Conservation (phyloP, 2,888 invertebrate species). For the Apamea crenata region DNA sequence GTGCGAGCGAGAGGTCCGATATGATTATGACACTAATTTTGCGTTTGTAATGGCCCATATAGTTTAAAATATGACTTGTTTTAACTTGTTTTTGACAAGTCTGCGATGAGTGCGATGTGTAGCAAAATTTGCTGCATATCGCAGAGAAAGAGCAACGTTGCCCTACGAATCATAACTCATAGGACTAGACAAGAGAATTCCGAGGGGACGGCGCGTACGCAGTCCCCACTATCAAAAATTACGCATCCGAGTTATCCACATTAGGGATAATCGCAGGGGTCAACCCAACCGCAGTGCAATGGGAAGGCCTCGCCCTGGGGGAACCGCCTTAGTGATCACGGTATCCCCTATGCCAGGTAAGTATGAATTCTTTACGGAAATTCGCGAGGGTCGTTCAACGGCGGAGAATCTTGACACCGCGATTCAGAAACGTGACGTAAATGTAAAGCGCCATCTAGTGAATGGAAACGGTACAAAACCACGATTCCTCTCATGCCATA, state of each 20-base stretch:
- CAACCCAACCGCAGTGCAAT: neutral
- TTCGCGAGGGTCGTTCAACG: neutral
- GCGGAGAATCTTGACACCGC: conserved; percentile 6
- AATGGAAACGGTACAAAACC: neutral
- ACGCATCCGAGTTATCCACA: conserved; percentile 14
- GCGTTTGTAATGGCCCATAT: too few relatives aligned
- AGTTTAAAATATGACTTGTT: too few relatives aligned
- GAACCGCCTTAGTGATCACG: too few relatives aligned
- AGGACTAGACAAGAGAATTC: neutral
- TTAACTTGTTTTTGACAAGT: too few relatives aligned
- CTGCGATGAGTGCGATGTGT: too few relatives aligned
- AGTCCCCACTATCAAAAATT: conserved; percentile 9
- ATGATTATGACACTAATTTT: too few relatives aligned
- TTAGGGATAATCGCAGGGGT: conserved; percentile 7
- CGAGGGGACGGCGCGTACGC: conserved; percentile 8
- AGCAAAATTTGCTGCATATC: too few relatives aligned
- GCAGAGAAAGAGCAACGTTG: too few relatives aligned
- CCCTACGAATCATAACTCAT: too few relatives aligned
- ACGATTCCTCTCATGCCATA: neutral
- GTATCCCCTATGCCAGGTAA: conserved; percentile 5
- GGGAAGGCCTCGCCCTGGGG: neutral
- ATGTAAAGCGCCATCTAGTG: conserved; percentile 13
- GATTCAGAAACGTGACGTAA: conserved; percentile 10
- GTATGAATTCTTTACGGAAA: neutral
- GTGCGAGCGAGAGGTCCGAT: too few relatives aligned